Conservation (phyloP, 1,140 invertebrate species). For the Glossosoma conforme region DNA sequence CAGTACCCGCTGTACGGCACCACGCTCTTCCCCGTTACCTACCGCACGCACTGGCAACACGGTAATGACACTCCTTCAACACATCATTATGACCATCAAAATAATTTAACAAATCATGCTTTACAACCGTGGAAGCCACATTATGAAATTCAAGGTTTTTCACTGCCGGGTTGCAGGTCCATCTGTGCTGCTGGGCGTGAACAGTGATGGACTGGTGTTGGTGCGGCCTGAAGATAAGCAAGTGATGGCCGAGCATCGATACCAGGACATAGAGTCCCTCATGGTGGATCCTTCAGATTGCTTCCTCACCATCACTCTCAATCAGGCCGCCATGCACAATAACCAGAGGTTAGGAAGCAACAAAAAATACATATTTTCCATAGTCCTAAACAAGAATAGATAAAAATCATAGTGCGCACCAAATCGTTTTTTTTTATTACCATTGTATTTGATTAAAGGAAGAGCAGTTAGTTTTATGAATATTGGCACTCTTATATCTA, state of each 20-base stretch:
- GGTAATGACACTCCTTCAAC: constrained; percentile 51
- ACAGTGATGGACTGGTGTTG: constrained; percentile 82
- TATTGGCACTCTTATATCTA: no score
- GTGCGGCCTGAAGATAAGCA: constrained; percentile 88
- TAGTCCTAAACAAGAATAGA: background rate
- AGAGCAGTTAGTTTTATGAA: no score
- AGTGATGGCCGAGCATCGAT: constrained; percentile 83
- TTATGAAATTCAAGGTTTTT: no score
- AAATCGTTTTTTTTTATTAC: background rate
- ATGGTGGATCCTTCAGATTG: constrained; percentile 87
- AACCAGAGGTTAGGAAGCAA: constrained; percentile 31
- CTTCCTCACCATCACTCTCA: constrained; percentile 79
- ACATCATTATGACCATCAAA: constrained; percentile 4
- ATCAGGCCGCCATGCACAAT: constrained; percentile 35
- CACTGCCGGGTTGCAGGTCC: constrained; percentile 36
- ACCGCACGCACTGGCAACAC: constrained; percentile 89
- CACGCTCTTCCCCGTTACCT: constrained; percentile 87
- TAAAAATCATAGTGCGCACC: background rate
- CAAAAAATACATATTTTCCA: background rate
- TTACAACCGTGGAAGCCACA: no score
- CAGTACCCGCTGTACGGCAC: constrained; percentile 95
- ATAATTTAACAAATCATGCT: background rate
- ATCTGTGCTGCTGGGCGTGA: constrained; percentile 73
- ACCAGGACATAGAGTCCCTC: constrained; percentile 84
- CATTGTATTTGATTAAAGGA: no score